Evolutionary conservation across 2,797 vertebrate species (phyloP), one percentile per base, ranked within the genome.

Genomic region (Lophotriccus pileatus): DNA sequence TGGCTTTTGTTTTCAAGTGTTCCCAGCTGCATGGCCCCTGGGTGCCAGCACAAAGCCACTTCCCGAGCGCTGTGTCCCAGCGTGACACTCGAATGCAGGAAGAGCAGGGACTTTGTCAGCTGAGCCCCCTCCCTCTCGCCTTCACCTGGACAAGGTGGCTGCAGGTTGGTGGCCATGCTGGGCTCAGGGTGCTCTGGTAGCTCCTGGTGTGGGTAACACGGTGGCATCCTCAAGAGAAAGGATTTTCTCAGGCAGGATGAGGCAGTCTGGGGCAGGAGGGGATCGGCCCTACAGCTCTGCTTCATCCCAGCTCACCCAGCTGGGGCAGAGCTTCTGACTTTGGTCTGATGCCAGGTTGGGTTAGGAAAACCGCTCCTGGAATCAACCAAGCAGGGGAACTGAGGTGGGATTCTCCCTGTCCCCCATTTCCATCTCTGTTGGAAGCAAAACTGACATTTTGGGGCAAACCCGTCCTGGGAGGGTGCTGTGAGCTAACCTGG

Each of bases 21-120:
- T 92, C 68, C 80, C 91, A 96, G 95, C 89, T 96, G 91, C 1
- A 1, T 3, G 3, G 87, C 34, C 63, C 62, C 70, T 49, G 89
- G 43, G 43, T 90, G 93, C 93, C 91, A 93, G 84, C 89, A 72
- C 78, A 41, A 84, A 87, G 77, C 49, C 30, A 27, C 78, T 70
- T 70, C 44, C 68, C 3, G 4, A 92, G 62, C 0, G 0, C 75
- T 0, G 7, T 84, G 78, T 95, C 87, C 84, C 50, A 53, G 74
- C 1, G 1, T 47, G 52, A 94, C 69, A 58, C 36, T 75, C 1
- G 2, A 78, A 52, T 0, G 5, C 15, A 10, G 62, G 43, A 47
- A 64, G 44, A 0, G 0, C 0, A 2, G 55, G 70, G 32, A 18
- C 37, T 84, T 28, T 46, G 25, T 37, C 46, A 36, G 47, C 74